Percentiles rank a stretch among this genome's conserved stretches.
phyloP scores from a whole-genome alignment of 2,797 vertebrate genomes.

The Podargus strigoides region DNA sequence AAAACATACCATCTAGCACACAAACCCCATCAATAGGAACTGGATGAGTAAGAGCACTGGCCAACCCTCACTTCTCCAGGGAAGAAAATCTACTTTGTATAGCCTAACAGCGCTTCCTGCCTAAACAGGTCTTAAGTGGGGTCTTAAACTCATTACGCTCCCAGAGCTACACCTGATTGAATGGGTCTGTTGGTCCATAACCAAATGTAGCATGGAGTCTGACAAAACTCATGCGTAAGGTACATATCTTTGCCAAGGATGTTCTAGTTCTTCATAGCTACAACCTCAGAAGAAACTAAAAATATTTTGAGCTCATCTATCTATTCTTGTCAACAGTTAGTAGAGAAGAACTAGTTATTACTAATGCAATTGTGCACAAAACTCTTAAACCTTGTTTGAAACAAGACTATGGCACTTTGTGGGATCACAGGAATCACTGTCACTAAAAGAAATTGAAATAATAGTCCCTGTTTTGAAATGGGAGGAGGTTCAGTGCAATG shows the following conservation, averaged over 20 bases:
- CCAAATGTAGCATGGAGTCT: not conserved
- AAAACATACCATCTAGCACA: not conserved
- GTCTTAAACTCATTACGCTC: not conserved
- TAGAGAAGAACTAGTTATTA: not conserved
- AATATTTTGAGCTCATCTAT: not conserved
- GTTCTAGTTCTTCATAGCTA: not conserved
- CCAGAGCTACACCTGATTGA: not conserved
- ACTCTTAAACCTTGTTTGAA: not conserved
- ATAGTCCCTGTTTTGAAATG: not conserved
- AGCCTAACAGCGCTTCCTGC: not conserved
- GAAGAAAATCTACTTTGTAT: not conserved
- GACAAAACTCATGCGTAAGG: not conserved
- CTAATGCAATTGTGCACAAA: not conserved
- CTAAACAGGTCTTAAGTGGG: not conserved
- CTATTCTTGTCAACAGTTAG: not conserved
- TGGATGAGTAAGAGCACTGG: not conserved
- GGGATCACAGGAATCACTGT: not conserved
- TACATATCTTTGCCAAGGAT: not conserved
- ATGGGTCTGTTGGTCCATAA: not conserved
- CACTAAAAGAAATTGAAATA: not conserved
- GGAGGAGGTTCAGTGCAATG: not conserved
- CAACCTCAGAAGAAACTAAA: not conserved
- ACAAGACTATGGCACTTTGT: not conserved
- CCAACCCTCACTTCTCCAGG: not conserved
- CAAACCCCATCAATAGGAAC: not conserved